These are phyloP conservation scores for Lycaon pictus DNA, from an alignment of 2,113 vertebrate genomes.

Conservation along the genomic window DNA sequence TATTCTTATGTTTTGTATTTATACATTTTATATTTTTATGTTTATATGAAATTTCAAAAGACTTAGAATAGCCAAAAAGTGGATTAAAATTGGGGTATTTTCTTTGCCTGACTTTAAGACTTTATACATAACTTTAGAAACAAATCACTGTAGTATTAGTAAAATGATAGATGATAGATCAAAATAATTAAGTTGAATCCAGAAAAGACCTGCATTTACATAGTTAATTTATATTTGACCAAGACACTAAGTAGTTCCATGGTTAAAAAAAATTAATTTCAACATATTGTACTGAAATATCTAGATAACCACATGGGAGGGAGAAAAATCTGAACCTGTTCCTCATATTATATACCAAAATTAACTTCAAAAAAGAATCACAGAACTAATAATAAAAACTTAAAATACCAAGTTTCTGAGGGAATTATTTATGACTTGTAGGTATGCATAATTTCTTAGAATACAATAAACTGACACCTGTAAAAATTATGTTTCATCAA, in stretches of 20 bases:
- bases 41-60: neutral
- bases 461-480: neutral
- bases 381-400: neutral
- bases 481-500: neutral
- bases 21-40: neutral
- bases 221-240: neutral
- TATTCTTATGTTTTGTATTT: neutral
- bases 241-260: neutral
- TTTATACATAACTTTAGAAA: neutral
- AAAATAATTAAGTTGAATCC: neutral
- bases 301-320: neutral
- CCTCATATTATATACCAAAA: neutral
- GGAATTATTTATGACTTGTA: neutral
- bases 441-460: neutral
- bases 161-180: neutral
- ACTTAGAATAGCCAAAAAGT: neutral
- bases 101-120: neutral
- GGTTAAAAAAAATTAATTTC: neutral
- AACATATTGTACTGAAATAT: neutral
- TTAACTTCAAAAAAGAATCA: neutral
- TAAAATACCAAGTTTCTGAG: neutral
- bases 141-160: neutral
- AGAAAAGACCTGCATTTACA: neutral
- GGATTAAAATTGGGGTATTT: neutral
- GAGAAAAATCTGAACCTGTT: neutral